Base-by-base conservation (phyloP, 1,140 invertebrate species). In the Amphibalanus amphitrite region DNA sequence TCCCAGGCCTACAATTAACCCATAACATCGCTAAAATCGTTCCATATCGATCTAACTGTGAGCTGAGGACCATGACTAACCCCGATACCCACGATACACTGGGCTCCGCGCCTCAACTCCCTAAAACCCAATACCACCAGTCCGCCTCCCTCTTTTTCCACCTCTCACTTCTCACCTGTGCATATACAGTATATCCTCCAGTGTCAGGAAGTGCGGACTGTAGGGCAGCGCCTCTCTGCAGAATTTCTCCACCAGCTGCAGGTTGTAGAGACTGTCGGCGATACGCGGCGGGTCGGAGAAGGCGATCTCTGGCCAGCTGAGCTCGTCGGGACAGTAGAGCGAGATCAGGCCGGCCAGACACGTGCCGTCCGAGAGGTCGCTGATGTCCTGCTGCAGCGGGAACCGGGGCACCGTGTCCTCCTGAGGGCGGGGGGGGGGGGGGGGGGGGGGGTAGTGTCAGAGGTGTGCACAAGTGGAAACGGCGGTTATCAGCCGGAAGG, bases 161-260 rank as follows among this genome's bases (percentile, higher is more conserved):
- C n/a, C n/a, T n/a, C 33, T 15, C 33, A 4, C 33, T 38, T 38
- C 81, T 82, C 80, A 93, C 90, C 92, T 91, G 80, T 93, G 87
- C 85, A 95, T 90, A 79, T 96, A 97, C 30, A 96, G 90, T 69
- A 98, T 87, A 80, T 99, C 96, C 80, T 98, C 95, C 65, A 93
- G 91, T 79, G 89, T 88, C 84, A 98, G 91, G 79, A 97, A 95
- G 83, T 96, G 96, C 78, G 93, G 89, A 77, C 91, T 88, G 80
- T 89, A 88, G 74, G 93, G 92, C 78, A 98, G 85, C 79, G 86
- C 85, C 23, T 81, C 78, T 74, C 85, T 81, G 79, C 93, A 97
- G 82, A 98, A 97, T 76, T 88, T 86, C 78, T 91, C 86, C 67
- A 98, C 88, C 75, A 97, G 83, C 76, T 90, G 87, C 30, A 98